Evolutionary conservation across 2,888 invertebrate species (phyloP).

Genomic region (Drepana falcataria): DNA sequence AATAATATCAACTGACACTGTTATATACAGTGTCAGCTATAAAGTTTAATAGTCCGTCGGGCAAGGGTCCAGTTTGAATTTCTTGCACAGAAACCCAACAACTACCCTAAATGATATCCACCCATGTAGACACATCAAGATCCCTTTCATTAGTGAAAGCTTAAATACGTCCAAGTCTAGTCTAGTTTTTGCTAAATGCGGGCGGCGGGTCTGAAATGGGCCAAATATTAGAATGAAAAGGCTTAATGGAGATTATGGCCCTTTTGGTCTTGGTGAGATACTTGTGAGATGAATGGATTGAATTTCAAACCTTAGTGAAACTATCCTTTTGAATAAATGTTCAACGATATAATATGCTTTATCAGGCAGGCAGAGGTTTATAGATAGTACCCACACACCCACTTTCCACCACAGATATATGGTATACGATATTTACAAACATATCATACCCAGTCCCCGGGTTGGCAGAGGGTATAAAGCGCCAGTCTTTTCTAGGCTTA

Average conservation of each 20-base stretch:
- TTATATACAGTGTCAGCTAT: neutral
- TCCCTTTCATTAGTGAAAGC: conserved; percentile 2
- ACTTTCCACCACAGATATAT: too few species aligned
- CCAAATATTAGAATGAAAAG: neutral
- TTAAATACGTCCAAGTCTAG: neutral
- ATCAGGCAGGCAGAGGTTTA: too few species aligned
- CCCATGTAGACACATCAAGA: neutral
- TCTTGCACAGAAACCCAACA: neutral
- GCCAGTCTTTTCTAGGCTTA: too few species aligned
- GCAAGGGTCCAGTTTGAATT: neutral
- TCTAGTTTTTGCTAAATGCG: neutral
- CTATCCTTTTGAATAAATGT: too few species aligned
- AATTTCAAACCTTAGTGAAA: too few species aligned
- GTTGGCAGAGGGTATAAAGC: too few species aligned
- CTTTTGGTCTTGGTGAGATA: neutral
- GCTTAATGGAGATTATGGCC: neutral
- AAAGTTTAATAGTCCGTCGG: neutral
- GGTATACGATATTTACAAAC: too few species aligned
- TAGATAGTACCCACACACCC: too few species aligned
- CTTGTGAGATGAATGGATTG: neutral
- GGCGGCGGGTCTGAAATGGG: neutral
- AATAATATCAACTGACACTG: neutral
- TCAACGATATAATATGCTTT: too few species aligned
- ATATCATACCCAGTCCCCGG: too few species aligned
- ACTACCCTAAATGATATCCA: neutral